Percentiles rank a stretch among this genome's conserved stretches.
These are phyloP conservation scores for Actenoides lindsayi DNA, from an alignment of 2,113 vertebrate genomes.

Conservation along the genomic window DNA sequence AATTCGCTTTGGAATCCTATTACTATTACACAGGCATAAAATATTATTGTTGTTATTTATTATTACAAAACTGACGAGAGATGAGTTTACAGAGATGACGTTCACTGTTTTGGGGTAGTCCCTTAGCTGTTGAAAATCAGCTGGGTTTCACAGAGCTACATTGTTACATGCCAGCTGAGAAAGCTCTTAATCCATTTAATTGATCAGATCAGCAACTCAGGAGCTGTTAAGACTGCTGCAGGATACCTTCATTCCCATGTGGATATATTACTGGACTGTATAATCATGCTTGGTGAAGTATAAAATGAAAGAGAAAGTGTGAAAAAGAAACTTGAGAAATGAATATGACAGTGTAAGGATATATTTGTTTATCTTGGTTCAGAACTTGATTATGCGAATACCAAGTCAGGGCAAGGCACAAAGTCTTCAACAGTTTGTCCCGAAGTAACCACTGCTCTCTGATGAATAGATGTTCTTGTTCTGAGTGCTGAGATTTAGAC, in stretches of 20 bases:
- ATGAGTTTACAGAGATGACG: neutral
- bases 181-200: neutral
- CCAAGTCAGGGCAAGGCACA: neutral
- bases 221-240: neutral
- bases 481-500: constrained; percentile 20
- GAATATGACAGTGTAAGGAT: neutral
- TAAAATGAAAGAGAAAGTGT: neutral
- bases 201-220: neutral
- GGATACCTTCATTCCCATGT: neutral
- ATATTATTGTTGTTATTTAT: neutral
- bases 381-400: neutral
- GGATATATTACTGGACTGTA: neutral
- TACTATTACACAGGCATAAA: neutral
- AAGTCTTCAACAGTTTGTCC: constrained; percentile 12
- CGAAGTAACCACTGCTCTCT: neutral
- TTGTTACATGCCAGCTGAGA: neutral
- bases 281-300: neutral
- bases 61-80: neutral
- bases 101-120: neutral
- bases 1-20: neutral
- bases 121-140: neutral
- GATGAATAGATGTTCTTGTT: constrained; percentile 39
- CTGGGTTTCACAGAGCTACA: neutral
- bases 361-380: neutral
- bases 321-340: neutral